Base-by-base conservation (phyloP, 2,113 vertebrate species). In the Aythya baeri region DNA sequence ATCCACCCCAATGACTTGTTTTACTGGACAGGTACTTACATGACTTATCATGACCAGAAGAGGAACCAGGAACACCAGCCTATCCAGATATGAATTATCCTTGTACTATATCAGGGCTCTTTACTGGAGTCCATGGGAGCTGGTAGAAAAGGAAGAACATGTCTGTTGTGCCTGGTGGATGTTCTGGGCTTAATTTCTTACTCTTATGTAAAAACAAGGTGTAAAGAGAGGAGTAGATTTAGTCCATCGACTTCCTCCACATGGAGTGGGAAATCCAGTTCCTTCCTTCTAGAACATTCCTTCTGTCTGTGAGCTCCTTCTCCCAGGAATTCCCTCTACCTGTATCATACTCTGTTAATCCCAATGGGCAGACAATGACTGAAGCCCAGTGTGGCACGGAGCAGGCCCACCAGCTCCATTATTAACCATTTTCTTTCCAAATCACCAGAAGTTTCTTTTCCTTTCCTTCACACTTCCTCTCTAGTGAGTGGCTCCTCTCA, bases 361-460 rank as follows among this genome's bases (percentile, higher is more conserved):
- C 14, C 10, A 77, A 16, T 3, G 26, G 17, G 8, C 29, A 65
- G 11, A 21, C 27, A 13, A 11, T 34, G 11, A 27, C 1, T 0
- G 14, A 84, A 78, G 54, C 4, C 4, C 6, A 8, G 17, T 74
- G n/a, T 7, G 29, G 57, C 6, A 59, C 8, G 14, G 9, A 66
- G 2, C 13, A 89, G 71, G 18, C 22, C 2, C 4, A 36, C 2
- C 7, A 0, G 0, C 5, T 59, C 10, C 9, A 27, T 50, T 2
- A 31, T 67, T 67, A 54, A 67, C 7, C 2, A 21, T 29, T 66
- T 18, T 2, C 27, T 76, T 75, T 5, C 38, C 4, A 46, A 12
- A 38, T 20, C 0, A 0, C 13, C 29, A 46, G 11, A 18, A 14
- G 8, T 8, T 36, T 6, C 1, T 1, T 61, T 72, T 78, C 23